Evolutionary conservation across 2,888 invertebrate species (phyloP), one percentile per base, ranked within the genome.

Genomic region (Ceramica pisi): DNA sequence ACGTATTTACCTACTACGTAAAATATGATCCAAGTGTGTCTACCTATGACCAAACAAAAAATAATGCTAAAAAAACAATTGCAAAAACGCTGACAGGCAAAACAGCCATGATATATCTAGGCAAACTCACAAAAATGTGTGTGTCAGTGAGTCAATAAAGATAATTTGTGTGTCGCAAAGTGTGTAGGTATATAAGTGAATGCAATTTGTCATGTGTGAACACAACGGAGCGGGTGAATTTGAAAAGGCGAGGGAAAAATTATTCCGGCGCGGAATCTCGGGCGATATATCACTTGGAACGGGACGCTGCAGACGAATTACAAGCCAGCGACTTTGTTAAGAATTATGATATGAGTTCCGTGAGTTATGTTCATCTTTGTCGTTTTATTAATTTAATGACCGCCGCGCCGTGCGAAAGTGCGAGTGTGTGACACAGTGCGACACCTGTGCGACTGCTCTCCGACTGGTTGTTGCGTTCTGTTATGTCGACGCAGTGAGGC

Each of bases 131-230:
- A 12, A 26, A 68, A 80, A 76, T 82, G 67, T 70, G 73, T 75
- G 78, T 67, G 84, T 78, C 75, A 76, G 78, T 69, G 74, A 82
- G 82, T 82, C 84, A 78, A 84, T 84, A 82, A 78, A 74, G 74
- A 84, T 78, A 78, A 84, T 84, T 84, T 78, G 57, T 78, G 67
- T 71, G 80, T 73, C 67, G 62, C 53, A 55, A 72, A 65, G 78
- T 76, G 57, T 68, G 69, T 81, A 77, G 65, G 66, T 74, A 50
- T 75, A 66, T 74, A 75, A 75, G 80, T 74, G 73, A 84, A 82
- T 78, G 70, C 71, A 78, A 84, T 84, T 75, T 84, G 72, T 84
- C 80, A 80, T 81, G 71, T 69, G 80, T 73, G 67, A 77, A 57
- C 73, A 73, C 57, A 65, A 69, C 57, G 64, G 56, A 41, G 60